phyloP scores from a whole-genome alignment of 2,888 invertebrate genomes.

The Danaus chrysippus region DNA sequence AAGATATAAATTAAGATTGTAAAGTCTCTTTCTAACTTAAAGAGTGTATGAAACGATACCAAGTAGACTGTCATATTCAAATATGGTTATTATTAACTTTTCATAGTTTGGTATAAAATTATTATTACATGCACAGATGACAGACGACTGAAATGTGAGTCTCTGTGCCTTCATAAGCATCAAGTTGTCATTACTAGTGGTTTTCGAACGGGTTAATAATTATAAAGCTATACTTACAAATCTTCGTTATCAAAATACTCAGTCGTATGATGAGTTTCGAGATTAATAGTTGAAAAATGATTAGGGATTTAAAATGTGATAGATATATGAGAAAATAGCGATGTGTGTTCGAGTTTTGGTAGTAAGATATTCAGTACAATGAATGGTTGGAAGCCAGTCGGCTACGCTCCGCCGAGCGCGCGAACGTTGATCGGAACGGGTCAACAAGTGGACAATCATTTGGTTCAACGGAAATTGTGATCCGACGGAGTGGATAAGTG shows the following conservation, averaged over 20 bases:
- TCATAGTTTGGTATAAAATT: not conserved
- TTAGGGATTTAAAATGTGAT: no score
- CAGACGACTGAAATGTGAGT: constrained; percentile 12
- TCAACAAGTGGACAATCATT: constrained; percentile 59
- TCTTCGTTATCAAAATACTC: no score
- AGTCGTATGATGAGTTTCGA: no score
- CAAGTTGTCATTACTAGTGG: not conserved
- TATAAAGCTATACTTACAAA: no score
- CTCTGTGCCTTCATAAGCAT: constrained; percentile 1
- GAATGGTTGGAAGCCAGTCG: constrained; percentile 73
- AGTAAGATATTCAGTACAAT: constrained; percentile 53
- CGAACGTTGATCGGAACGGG: constrained; percentile 58
- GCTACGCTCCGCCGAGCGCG: constrained; percentile 70
- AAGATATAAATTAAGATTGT: no score
- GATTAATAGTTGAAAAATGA: not conserved
- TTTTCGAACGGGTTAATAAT: constrained; percentile 1
- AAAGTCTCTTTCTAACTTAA: no score
- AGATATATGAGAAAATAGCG: constrained; percentile 27
- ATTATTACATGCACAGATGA: constrained; percentile 3
- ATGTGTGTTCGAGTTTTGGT: constrained; percentile 50
- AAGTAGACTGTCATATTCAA: no score
- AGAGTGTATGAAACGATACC: no score
- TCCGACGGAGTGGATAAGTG: not conserved
- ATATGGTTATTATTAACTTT: not conserved
- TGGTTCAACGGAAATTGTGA: constrained; percentile 8